These are phyloP conservation scores for Mola mola DNA, from an alignment of 2,113 vertebrate genomes.

Conservation along the genomic window DNA sequence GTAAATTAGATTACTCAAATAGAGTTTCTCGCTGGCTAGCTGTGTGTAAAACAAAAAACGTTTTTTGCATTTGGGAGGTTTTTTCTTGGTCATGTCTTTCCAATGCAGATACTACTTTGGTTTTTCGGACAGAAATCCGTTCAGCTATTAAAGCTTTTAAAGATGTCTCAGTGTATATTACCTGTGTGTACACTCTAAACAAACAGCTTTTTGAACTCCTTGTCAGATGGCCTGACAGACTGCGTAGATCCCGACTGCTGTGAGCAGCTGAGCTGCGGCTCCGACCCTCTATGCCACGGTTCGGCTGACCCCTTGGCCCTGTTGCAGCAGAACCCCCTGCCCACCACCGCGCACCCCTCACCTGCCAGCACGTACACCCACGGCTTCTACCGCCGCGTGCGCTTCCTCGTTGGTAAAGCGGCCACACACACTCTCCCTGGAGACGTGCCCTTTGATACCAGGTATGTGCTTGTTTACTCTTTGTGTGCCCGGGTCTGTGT, in stretches of 20 bases:
- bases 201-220: too few relatives aligned
- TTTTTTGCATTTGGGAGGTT: too few relatives aligned
- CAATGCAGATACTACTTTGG: too few relatives aligned
- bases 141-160: too few relatives aligned
- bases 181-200: too few relatives aligned
- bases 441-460: conserved; percentile 93
- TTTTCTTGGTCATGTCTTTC: too few relatives aligned
- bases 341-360: conserved; percentile 83
- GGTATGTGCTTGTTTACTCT: conserved; percentile 80
- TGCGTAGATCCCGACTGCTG: conserved; percentile 98
- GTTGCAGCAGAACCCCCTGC: conserved; percentile 87
- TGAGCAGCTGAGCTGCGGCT: conserved; percentile 91
- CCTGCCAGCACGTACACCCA: conserved; percentile 73
- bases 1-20: conserved; percentile 25
- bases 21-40: conserved; percentile 27
- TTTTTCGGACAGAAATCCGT: too few relatives aligned
- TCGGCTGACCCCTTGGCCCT: conserved; percentile 95
- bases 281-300: conserved; percentile 93
- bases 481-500: conserved; percentile 2
- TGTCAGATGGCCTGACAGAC: conserved; percentile 93
- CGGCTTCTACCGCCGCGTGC: conserved; percentile 91
- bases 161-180: too few relatives aligned
- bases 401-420: conserved; percentile 93
- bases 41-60: neutral
- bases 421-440: conserved; percentile 94